Percentiles rank a stretch among this genome's conserved stretches.
These are phyloP conservation scores for Micromesistius poutassou DNA, from an alignment of 2,797 vertebrate genomes.

Conservation along the genomic window DNA sequence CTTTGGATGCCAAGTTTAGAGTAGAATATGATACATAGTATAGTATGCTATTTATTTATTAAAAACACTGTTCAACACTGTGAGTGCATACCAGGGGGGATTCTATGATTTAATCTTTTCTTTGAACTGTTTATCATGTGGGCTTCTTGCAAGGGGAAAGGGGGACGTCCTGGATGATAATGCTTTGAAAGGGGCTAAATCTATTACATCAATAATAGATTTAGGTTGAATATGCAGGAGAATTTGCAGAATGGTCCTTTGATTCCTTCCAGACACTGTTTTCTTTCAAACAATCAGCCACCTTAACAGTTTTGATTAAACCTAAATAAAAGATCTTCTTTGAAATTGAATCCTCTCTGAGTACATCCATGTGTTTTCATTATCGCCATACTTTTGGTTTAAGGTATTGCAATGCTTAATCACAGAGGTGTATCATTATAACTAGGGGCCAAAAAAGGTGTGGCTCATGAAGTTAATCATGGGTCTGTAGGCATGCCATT, in stretches of 20 bases:
- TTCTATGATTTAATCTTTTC: neutral
- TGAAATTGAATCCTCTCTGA: neutral
- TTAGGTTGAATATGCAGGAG: too few relatives aligned
- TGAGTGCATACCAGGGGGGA: neutral
- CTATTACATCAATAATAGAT: neutral
- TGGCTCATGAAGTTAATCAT: neutral
- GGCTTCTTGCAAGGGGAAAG: neutral
- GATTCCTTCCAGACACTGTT: neutral
- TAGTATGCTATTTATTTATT: neutral
- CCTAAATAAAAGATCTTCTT: neutral
- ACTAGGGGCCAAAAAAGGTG: too few relatives aligned
- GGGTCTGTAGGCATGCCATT: neutral
- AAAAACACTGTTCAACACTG: neutral
- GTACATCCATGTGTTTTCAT: neutral
- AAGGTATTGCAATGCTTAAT: neutral
- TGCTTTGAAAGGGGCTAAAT: neutral
- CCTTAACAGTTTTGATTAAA: neutral
- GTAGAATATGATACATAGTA: neutral
- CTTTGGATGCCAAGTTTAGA: neutral
- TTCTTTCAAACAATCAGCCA: neutral
- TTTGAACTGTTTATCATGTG: neutral
- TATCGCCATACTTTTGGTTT: neutral
- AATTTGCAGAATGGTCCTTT: neutral
- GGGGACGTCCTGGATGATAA: neutral
- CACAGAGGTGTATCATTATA: neutral